These are phyloP conservation scores for Eulemur albifrons DNA, from an alignment of 2,797 vertebrate species.

Conservation along the genomic window DNA sequence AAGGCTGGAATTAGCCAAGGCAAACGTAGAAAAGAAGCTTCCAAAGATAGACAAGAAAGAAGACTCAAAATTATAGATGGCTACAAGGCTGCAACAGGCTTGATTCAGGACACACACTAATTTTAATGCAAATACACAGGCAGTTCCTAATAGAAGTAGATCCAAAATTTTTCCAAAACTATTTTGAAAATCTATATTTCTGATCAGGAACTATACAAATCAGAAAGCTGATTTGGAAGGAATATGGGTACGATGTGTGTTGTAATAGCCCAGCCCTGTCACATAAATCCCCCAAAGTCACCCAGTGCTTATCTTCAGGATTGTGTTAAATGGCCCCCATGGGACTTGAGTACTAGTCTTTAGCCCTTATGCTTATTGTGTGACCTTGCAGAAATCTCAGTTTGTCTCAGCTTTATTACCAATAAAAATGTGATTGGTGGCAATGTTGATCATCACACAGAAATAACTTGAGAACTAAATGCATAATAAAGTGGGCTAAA, in stretches of 20 bases:
- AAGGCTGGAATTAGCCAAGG: neutral
- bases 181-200: neutral
- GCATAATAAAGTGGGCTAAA: slow-evolving; percentile 9
- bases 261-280: neutral
- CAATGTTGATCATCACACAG: neutral
- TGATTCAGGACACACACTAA: neutral
- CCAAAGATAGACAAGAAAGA: neutral
- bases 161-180: neutral
- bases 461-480: slow-evolving; percentile 31
- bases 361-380: neutral
- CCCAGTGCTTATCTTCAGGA: neutral
- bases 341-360: neutral
- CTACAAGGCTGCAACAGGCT: neutral
- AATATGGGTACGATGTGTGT: neutral
- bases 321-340: neutral
- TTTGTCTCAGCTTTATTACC: neutral
- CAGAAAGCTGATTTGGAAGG: neutral
- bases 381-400: neutral
- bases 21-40: neutral
- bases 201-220: neutral
- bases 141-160: neutral
- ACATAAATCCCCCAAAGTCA: neutral
- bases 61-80: neutral
- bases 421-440: neutral
- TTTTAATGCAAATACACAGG: neutral